Evolutionary conservation across 2,888 invertebrate species (phyloP), one percentile per base, ranked within the genome.

Genomic region (Macrophya annulata): DNA sequence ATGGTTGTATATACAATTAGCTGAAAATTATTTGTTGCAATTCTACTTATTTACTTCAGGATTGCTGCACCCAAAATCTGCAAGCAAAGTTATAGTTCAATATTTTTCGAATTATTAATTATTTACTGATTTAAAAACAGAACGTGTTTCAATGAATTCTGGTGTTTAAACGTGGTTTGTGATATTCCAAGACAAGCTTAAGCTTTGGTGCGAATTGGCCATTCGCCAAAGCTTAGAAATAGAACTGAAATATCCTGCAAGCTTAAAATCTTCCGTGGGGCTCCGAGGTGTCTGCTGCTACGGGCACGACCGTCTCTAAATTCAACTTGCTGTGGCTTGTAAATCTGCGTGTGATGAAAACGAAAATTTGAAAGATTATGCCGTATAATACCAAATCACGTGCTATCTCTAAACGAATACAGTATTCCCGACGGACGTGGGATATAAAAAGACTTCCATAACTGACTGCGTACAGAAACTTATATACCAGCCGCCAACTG

Each of bases 231-330:
- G 37, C 12, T 21, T 31, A 40, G 62, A 81, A 81, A 81, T 81
- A 81, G 62, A 81, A 62, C 40, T 25, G 81, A 81, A 81, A 81
- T 10, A 43, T 81, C 12, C 62, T 62, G 81, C 43, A 40, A 62
- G 81, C 62, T 62, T 31, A 40, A 81, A n/a, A 59, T 62, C 51
- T 59, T 40, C 40, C 81, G 62, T 51, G 55, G 62, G 43, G 81
- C 59, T 40, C 59, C 62, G 15, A 21, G 12, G 10, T 59, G 79
- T 81, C 79, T 81, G 37, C 48, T 55, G 31, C 51, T 37, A 55
- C 48, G 55, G 15, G 37, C 31, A 9, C 17, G 21, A 48, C 45
- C 25, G 12, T 48, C n/a, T 31, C 15, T 2, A n/a, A 0, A 31
- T 4, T 4, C 4, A 4, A 17, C 37, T n/a, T 25, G 37, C 17